A percentile compares a stretch with the other conserved stretches of the same genome.
Evolutionary conservation across 2,888 invertebrate genomes (phyloP).

Genomic region (Fissipunctia ypsillon): DNA sequence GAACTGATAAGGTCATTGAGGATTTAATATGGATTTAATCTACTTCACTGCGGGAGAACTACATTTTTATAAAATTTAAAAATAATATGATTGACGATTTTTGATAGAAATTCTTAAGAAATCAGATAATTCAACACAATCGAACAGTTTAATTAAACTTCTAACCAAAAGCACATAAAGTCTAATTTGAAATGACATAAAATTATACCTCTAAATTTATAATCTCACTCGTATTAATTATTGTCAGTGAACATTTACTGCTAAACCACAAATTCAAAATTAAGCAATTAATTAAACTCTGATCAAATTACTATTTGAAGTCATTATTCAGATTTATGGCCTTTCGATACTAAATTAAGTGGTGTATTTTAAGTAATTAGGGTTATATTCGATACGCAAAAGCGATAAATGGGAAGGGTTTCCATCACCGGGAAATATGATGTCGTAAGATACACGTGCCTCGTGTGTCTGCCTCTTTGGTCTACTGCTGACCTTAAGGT

Average conservation of each 20-base stretch:
- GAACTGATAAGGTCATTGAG: background rate
- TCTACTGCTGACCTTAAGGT: no score
- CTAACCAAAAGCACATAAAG: background rate
- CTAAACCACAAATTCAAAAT: constrained; percentile 16
- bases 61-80: background rate
- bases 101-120: no score
- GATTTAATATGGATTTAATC: constrained; percentile 8
- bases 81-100: background rate
- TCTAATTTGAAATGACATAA: background rate
- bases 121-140: background rate
- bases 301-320: constrained; percentile 14
- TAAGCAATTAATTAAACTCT: constrained; percentile 34
- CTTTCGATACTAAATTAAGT: constrained; percentile 34
- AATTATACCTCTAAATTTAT: no score
- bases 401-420: constrained; percentile 47
- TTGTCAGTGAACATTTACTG: constrained; percentile 3
- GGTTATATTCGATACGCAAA: constrained; percentile 38
- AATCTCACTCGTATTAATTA: background rate
- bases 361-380: constrained; percentile 51
- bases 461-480: background rate
- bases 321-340: constrained; percentile 51
- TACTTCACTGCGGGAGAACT: background rate
- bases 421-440: constrained; percentile 13
- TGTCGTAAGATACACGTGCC: background rate
- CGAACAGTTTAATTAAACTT: background rate